A percentile compares a stretch with the other conserved stretches of the same genome.
These are phyloP conservation scores for Ariolimax columbianus DNA, from an alignment of 2,888 invertebrate genomes.

Conservation along the genomic window DNA sequence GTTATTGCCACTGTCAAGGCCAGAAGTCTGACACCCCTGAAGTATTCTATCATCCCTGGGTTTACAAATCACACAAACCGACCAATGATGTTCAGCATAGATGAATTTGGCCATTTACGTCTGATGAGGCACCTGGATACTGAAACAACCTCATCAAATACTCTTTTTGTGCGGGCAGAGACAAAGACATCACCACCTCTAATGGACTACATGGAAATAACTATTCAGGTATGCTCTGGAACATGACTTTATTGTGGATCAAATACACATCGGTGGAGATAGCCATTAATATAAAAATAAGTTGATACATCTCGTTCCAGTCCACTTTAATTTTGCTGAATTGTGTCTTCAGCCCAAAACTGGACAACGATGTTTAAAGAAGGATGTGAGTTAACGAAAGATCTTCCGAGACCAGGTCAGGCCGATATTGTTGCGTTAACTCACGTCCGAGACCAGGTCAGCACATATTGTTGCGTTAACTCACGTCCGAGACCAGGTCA, in stretches of 20 bases:
- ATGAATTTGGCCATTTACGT: conserved; percentile 69
- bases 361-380: too few relatives aligned
- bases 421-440: too few relatives aligned
- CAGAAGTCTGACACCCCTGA: conserved; percentile 82
- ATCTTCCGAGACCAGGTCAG: too few relatives aligned
- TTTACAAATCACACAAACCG: conserved; percentile 78
- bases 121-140: conserved; percentile 87
- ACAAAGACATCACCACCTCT: conserved; percentile 86
- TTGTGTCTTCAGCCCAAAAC: too few relatives aligned
- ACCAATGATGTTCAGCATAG: conserved; percentile 77
- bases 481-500: too few relatives aligned
- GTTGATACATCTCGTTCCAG: too few relatives aligned
- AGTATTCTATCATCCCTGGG: conserved; percentile 83
- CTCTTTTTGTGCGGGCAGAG: conserved; percentile 82
- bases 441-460: too few relatives aligned
- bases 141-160: conserved; percentile 82
- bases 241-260: neutral
- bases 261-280: too few relatives aligned
- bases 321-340: too few relatives aligned
- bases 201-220: conserved; percentile 82
- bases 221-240: conserved; percentile 81
- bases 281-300: too few relatives aligned
- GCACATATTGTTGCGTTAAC: too few relatives aligned
- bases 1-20: conserved; percentile 85
- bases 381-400: too few relatives aligned